Conservation (phyloP, 2,888 invertebrate species). For the Clostera curtula region DNA sequence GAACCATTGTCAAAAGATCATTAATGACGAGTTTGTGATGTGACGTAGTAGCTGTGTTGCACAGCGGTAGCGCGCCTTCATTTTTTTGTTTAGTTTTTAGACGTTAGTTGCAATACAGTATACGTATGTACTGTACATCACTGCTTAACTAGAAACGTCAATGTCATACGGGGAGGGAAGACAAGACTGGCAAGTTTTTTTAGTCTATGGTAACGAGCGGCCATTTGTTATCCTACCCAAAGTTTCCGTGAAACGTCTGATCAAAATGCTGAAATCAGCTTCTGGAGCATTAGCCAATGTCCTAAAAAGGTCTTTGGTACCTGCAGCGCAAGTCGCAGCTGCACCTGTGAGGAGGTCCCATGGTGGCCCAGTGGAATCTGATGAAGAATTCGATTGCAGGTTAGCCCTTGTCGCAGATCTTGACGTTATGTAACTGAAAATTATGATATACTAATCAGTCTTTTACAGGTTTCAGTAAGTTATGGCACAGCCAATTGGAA, state of each 20-base stretch:
- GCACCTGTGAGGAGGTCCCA: slow-evolving; percentile 51
- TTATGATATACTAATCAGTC: slow-evolving; percentile 21
- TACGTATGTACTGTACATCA: slow-evolving; percentile 8
- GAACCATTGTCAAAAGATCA: too few species aligned
- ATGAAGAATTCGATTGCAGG: slow-evolving; percentile 89
- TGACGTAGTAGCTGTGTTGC: too few species aligned
- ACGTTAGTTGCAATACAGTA: too few species aligned
- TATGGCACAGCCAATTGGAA: not conserved
- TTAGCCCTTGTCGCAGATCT: slow-evolving; percentile 41
- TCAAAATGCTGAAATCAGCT: slow-evolving; percentile 66
- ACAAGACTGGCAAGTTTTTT: slow-evolving; percentile 25
- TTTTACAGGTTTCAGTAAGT: slow-evolving; percentile 3
- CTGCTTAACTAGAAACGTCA: slow-evolving; percentile 27
- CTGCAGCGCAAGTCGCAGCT: slow-evolving; percentile 47
- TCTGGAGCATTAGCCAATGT: slow-evolving; percentile 55
- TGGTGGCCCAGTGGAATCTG: slow-evolving; percentile 78
- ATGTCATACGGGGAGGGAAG: too few species aligned
- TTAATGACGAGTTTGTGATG: too few species aligned
- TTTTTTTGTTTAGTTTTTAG: too few species aligned
- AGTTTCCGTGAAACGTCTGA: slow-evolving; percentile 40
- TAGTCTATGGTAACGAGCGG: slow-evolving; percentile 45
- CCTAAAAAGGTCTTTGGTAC: slow-evolving; percentile 53
- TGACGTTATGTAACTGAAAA: slow-evolving; percentile 71
- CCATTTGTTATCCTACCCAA: slow-evolving; percentile 62
- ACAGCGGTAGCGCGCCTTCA: too few species aligned